Evolutionary conservation across 2,113 vertebrate genomes (phyloP).

Genomic region (Cacatua alba): DNA sequence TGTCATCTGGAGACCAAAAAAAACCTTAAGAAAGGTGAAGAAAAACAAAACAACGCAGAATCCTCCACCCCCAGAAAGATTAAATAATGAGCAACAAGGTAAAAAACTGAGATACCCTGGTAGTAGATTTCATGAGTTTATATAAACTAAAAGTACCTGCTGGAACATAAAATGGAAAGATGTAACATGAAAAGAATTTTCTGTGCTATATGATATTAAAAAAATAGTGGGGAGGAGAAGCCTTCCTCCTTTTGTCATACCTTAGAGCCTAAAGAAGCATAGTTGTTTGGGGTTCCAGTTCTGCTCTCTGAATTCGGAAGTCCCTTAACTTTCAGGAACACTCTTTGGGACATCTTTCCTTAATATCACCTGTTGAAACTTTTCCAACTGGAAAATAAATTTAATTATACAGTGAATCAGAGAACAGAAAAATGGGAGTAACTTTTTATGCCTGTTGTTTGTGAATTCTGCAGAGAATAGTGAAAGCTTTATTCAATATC

Average conservation of each 20-base stretch:
- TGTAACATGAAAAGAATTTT: background rate
- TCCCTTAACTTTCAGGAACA: background rate
- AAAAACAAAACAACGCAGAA: background rate
- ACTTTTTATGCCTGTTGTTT: rapidly evolving
- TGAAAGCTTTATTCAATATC: background rate
- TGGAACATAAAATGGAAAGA: background rate
- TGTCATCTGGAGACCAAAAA: background rate
- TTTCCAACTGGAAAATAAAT: background rate
- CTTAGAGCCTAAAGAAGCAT: background rate
- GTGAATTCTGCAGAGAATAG: background rate
- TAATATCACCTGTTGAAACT: background rate
- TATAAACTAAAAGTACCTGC: background rate
- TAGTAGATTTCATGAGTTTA: background rate
- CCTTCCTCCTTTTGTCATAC: rapidly evolving
- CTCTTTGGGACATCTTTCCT: background rate
- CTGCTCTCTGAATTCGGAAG: background rate
- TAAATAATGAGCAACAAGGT: background rate
- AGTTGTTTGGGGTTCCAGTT: background rate
- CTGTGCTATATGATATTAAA: background rate
- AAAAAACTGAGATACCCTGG: rapidly evolving
- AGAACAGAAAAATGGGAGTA: background rate
- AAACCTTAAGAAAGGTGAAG: background rate
- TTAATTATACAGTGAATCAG: background rate
- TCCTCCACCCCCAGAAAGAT: rapidly evolving
- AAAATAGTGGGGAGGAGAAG: background rate